Evolutionary conservation across 1,140 invertebrate genomes (phyloP), one percentile per base, ranked within the genome.

Genomic region (Heterodera carotae): DNA sequence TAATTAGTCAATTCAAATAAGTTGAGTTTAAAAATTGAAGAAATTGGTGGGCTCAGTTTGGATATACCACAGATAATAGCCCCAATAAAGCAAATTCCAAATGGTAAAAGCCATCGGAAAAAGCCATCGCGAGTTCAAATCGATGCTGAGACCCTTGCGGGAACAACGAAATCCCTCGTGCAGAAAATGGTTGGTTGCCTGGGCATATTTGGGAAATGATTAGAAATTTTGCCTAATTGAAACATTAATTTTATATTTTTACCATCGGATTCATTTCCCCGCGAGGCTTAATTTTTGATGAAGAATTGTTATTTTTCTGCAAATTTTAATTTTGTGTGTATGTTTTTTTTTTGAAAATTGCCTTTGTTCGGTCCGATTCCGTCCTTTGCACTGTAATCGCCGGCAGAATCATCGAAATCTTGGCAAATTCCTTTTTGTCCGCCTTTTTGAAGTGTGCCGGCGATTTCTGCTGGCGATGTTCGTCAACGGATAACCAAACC

Each of bases 71-170:
- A 71, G 59, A 25, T 74, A 74, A 62, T 74, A 74, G 64, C 36
- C 34, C 72, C 72, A 74, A 25, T 74, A 74, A 62, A 74, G 34
- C 36, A 56, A 25, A 62, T 74, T 74, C 72, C 72, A 74, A 62
- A 56, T 74, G 25, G 56, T 56, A 74, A 74, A 74, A 36, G 72
- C 36, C 39, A 62, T 39, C 59, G 72, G 72, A 36, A 74, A 74
- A 39, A 74, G 36, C 72, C 43, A 74, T 2, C 72, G 56, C 22
- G 48, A 59, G 25, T 43, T 22, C 64, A 18, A 15, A 34, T 74
- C 72, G n/a, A 74, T 74, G 59, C 31, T 33, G 18, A 71, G 59
- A n/a, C 69, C 69, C 34, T 71, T 71, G 1, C 69, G 18, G 31
- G 69, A 71, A 53, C 33, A 48, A 29, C 48, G 59, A 43, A 71